Conservation (phyloP, 37 sponge, comb jelly and placozoan genomes). For the Bolinopsis microptera region DNA sequence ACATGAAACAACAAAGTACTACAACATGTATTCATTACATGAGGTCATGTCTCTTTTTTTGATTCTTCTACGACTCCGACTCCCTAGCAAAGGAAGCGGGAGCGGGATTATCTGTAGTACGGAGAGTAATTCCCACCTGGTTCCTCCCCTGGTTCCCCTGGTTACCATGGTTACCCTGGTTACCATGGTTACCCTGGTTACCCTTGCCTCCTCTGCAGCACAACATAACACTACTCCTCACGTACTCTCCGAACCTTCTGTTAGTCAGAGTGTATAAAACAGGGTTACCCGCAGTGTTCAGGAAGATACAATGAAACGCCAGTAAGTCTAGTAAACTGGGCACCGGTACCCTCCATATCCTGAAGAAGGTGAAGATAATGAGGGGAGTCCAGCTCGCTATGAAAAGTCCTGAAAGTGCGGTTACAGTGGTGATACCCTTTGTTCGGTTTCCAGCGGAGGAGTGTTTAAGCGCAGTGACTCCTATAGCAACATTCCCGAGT, state of each 20-base stretch:
- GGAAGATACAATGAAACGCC: slow-evolving; percentile 24
- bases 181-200: too few species aligned
- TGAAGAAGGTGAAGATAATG: slow-evolving; percentile 27
- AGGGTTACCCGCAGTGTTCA: slow-evolving; percentile 12
- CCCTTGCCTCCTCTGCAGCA: background rate
- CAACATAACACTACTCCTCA: background rate
- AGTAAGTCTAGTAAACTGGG: background rate
- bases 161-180: too few species aligned
- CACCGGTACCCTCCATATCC: background rate
- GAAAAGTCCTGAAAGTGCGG: slow-evolving; percentile 24
- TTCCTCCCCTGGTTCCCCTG: too few species aligned
- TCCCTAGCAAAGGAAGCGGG: too few species aligned
- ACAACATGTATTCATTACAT: too few species aligned
- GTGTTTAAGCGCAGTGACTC: background rate
- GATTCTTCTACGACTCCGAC: too few species aligned
- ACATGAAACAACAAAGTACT: too few species aligned
- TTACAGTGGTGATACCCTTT: background rate
- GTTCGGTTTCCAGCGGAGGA: background rate
- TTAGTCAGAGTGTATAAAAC: background rate
- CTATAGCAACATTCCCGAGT: background rate
- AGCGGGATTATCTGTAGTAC: too few species aligned
- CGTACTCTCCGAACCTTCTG: background rate
- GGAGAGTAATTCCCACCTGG: too few species aligned
- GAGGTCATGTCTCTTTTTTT: too few species aligned
- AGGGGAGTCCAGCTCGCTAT: slow-evolving; percentile 6